These are phyloP conservation scores for Saccopteryx leptura DNA, from an alignment of 2,113 vertebrate genomes.

Conservation along the genomic window DNA sequence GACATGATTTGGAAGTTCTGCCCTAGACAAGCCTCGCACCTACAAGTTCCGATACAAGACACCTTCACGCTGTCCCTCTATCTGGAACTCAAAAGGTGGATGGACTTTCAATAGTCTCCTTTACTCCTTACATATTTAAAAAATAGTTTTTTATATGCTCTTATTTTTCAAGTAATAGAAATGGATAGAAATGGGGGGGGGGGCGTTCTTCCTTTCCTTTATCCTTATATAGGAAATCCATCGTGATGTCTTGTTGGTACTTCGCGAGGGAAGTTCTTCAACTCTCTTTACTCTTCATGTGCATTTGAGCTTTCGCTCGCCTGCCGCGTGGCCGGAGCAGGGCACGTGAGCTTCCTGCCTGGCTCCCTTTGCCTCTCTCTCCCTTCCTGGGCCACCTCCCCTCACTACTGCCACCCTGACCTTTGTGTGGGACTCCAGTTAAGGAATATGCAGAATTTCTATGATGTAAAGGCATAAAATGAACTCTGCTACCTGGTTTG, in stretches of 20 bases:
- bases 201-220: not conserved
- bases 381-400: too few species aligned
- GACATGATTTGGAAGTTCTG: not conserved
- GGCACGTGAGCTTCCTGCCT: not conserved
- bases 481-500: not conserved
- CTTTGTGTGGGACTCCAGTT: rapidly evolving
- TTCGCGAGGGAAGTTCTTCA: not conserved
- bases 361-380: not conserved
- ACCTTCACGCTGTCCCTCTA: rapidly evolving
- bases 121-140: not conserved
- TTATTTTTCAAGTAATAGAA: not conserved
- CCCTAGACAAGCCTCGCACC: not conserved
- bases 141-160: not conserved
- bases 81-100: not conserved
- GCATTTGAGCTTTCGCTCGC: not conserved
- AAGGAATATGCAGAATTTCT: not conserved
- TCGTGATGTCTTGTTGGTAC: rapidly evolving
- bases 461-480: not conserved
- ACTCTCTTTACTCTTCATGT: not conserved
- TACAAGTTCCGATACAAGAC: rapidly evolving
- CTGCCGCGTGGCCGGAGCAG: rapidly evolving
- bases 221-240: not conserved
- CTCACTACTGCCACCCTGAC: not conserved
- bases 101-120: not conserved
- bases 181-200: not conserved